These are phyloP conservation scores for Nothobranchius furzeri DNA, from an alignment of 2,113 vertebrate species.

Conservation along the genomic window DNA sequence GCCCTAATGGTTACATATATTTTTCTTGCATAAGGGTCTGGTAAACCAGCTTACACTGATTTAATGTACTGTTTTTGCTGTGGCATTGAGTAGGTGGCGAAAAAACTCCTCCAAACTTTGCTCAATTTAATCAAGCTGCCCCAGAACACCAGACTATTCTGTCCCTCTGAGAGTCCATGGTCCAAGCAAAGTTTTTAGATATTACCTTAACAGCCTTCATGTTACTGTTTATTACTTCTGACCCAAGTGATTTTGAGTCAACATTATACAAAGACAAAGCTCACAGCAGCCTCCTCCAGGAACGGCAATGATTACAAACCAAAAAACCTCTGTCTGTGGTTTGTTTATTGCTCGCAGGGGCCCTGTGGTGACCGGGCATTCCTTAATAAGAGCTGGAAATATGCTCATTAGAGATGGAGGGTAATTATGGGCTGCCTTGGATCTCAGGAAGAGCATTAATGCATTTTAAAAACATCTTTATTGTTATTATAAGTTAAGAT, in stretches of 20 bases:
- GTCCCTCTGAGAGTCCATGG: background rate
- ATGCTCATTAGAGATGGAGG: slow-evolving; percentile 31
- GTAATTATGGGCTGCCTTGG: slow-evolving; percentile 20
- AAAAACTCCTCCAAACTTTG: background rate
- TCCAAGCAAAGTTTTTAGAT: slow-evolving; percentile 2
- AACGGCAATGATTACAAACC: slow-evolving; percentile 27
- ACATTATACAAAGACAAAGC: slow-evolving; percentile 9
- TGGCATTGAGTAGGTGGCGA: background rate
- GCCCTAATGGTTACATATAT: too few species aligned
- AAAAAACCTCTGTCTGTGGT: slow-evolving; percentile 32
- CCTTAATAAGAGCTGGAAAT: slow-evolving; percentile 31
- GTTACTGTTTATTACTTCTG: background rate
- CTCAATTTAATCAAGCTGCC: slow-evolving; percentile 1
- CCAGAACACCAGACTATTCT: background rate
- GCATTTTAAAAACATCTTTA: background rate
- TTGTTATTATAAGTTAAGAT: background rate
- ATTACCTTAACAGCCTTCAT: slow-evolving; percentile 3
- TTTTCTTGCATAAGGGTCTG: too few species aligned
- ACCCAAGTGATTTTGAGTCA: background rate
- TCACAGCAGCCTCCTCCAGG: slow-evolving; percentile 12
- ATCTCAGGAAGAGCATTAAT: background rate
- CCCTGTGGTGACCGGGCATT: slow-evolving; percentile 8
- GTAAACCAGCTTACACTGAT: too few species aligned
- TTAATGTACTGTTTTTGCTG: too few species aligned
- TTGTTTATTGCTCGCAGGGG: slow-evolving; percentile 38